phyloP scores from a whole-genome alignment of 2,113 vertebrate genomes.

The Apeltes quadracus region DNA sequence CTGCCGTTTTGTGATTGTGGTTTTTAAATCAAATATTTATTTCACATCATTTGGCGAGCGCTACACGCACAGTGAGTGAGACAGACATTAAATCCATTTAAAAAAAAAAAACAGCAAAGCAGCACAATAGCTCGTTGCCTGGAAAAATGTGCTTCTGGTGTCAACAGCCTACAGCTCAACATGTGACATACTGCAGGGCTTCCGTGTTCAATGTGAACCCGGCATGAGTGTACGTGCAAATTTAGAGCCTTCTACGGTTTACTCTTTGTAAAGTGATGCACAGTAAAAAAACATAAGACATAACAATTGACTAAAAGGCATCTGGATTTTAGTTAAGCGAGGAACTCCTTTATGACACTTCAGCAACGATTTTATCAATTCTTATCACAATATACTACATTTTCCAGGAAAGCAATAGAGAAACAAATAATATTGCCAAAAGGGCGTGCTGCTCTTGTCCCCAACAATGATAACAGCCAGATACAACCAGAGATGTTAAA shows the following conservation, averaged over 20 bases:
- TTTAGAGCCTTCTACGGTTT: neutral
- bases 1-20: no score
- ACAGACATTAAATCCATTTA: neutral
- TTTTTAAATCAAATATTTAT: no score
- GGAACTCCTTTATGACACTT: neutral
- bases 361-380: no score
- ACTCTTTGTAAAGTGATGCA: neutral
- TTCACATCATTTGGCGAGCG: no score
- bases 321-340: neutral
- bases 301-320: no score
- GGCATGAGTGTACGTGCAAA: neutral
- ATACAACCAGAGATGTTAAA: neutral
- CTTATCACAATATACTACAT: neutral
- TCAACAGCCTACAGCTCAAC: neutral
- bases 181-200: neutral
- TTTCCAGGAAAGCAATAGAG: neutral
- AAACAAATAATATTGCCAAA: neutral
- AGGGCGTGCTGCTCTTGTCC: neutral
- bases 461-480: neutral
- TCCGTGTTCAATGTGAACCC: neutral
- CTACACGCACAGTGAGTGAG: neutral
- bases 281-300: neutral
- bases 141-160: neutral
- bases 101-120: neutral
- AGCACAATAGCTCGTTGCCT: neutral